Base-by-base conservation (phyloP, 1,140 invertebrate species). In the Drosophila elegans region DNA sequence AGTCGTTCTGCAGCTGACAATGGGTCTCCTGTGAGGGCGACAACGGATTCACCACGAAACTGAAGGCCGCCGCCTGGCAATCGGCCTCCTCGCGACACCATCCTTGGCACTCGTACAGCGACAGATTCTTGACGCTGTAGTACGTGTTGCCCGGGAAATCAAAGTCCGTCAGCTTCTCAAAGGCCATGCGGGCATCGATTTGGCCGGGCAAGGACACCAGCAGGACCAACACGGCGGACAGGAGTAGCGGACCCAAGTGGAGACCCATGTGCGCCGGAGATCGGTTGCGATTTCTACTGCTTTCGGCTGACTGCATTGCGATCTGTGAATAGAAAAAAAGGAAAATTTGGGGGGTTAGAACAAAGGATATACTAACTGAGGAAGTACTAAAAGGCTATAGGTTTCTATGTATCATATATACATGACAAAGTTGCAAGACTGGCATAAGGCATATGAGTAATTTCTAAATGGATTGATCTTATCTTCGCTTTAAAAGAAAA, bases 71-170 rank as follows among this genome's bases (percentile, higher is more conserved):
- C 2, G 97, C 97, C 80, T 97, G 97, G 90, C 97, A 98, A 80
- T 98, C 97, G 0, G 95, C 94, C 85, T 98, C 97, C 89, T 98
- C 97, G 61, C 97, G 93, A 91, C 97, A 98, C 97, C 97, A 98
- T 34, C 97, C 97, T 92, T 98, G 97, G 92, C 97, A 98, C 93
- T 98, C 97, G 94, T 97, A 98, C 34, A 98, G 93, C 6, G 97
- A 97, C 29, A 98, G 94, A 93, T 98, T 98, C 82, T 97, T 95
- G 41, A 98, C 97, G 25, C 96, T 98, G 93, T 97, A 98, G 92
- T 98, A 98, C 6, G 97, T 97, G 34, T 96, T 97, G 27, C 97
- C 97, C 46, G 96, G 93, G 92, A 97, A 98, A 92, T 98, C 97
- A 71, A 96, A 95, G 92, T 98, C 97, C 57, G 98, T 98, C 62